Percentiles rank a stretch among this genome's conserved stretches.
Conservation (phyloP, 2,888 invertebrate genomes). For the Drosophila differens region DNA sequence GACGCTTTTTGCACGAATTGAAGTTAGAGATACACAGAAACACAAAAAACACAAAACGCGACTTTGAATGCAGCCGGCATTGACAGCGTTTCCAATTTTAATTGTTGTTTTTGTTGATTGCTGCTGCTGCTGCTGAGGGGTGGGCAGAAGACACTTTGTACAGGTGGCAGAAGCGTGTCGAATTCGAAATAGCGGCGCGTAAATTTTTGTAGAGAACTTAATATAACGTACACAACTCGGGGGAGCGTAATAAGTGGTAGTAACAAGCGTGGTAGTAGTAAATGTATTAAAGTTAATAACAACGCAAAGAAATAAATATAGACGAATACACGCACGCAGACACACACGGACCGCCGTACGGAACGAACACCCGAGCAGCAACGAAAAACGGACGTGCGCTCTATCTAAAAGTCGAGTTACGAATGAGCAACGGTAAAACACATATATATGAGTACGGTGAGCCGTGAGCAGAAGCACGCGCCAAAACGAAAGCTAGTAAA, state of each 20-base stretch:
- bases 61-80: slow-evolving; percentile 65
- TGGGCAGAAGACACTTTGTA: slow-evolving; percentile 35
- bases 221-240: slow-evolving; percentile 32
- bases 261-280: slow-evolving; percentile 55
- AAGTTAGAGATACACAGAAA: slow-evolving; percentile 38
- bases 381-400: slow-evolving; percentile 64
- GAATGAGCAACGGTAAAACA: slow-evolving; percentile 73
- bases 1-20: slow-evolving; percentile 40
- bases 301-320: slow-evolving; percentile 72
- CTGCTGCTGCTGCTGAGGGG: slow-evolving; percentile 9
- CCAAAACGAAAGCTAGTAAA: slow-evolving; percentile 68
- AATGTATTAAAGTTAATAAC: slow-evolving; percentile 68
- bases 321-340: slow-evolving; percentile 32
- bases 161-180: slow-evolving; percentile 65
- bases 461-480: slow-evolving; percentile 55
- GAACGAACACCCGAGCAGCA: slow-evolving; percentile 22
- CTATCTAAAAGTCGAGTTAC: slow-evolving; percentile 69
- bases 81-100: slow-evolving; percentile 57
- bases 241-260: slow-evolving; percentile 44
- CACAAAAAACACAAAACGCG: slow-evolving; percentile 49
- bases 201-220: slow-evolving; percentile 54
- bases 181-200: slow-evolving; percentile 51
- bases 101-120: slow-evolving; percentile 20
- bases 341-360: slow-evolving; percentile 40
- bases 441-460: slow-evolving; percentile 29